Percentiles rank a stretch among this genome's conserved stretches.
Evolutionary conservation across 2,888 invertebrate species (phyloP).

Genomic region (Drosophila leonis): DNA sequence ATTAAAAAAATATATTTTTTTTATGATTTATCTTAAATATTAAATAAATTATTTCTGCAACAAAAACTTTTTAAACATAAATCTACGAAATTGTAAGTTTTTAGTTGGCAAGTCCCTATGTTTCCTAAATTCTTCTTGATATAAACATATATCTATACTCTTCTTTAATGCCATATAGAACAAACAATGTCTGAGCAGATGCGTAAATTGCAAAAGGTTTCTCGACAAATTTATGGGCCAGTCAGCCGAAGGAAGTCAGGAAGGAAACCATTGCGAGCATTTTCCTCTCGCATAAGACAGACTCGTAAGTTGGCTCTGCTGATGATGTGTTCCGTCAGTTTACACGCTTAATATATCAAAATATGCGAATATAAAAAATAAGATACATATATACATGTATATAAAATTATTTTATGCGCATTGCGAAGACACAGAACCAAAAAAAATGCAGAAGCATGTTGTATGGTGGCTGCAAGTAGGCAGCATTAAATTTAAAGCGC

Average conservation of each 20-base stretch:
- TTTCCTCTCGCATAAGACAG: constrained; percentile 14
- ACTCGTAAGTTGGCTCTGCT: constrained; percentile 32
- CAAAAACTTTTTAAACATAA: neutral
- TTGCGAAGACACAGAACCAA: constrained; percentile 33
- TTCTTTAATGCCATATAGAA: neutral
- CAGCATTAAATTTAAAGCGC: constrained; percentile 43
- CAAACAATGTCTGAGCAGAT: constrained; percentile 10
- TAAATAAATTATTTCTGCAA: no score
- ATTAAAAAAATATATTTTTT: no score
- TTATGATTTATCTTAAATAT: no score
- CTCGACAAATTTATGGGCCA: constrained; percentile 53
- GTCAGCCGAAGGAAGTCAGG: constrained; percentile 5
- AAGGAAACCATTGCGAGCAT: constrained; percentile 19
- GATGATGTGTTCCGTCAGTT: constrained; percentile 46
- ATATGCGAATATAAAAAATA: constrained; percentile 42
- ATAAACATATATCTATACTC: neutral
- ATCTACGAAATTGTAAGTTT: neutral
- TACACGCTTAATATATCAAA: constrained; percentile 65
- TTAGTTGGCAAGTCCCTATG: no score
- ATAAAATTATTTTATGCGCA: constrained; percentile 54
- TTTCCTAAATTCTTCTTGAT: no score
- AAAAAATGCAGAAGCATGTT: constrained; percentile 23
- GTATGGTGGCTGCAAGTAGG: constrained; percentile 45
- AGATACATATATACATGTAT: constrained; percentile 15
- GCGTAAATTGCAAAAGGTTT: constrained; percentile 47